These are phyloP conservation scores for Dicycla oo DNA, from an alignment of 2,888 invertebrate species.

Conservation along the genomic window DNA sequence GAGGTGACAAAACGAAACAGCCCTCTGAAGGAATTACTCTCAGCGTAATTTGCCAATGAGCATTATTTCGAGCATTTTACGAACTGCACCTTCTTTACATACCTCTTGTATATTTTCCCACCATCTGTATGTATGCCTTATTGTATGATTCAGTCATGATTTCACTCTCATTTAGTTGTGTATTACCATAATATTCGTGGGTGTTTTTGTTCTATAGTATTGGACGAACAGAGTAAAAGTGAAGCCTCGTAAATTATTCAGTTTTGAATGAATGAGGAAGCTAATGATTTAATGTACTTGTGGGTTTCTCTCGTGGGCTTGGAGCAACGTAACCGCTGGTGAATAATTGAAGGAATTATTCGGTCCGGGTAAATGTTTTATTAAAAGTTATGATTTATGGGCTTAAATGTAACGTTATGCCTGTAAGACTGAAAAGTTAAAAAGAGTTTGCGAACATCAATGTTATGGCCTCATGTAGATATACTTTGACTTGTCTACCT, in stretches of 20 bases:
- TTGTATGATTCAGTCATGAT: conserved; percentile 61
- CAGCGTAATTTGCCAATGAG: not conserved
- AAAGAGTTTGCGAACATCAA: conserved; percentile 25
- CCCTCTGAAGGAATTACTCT: not conserved
- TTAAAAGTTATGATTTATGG: conserved; percentile 23
- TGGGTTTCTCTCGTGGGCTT: conserved; percentile 24
- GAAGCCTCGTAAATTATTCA: conserved; percentile 44
- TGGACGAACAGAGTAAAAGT: conserved; percentile 57
- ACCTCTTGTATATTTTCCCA: conserved; percentile 6
- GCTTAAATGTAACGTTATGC: conserved; percentile 5
- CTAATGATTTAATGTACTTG: conserved; percentile 24
- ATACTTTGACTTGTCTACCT: conserved; percentile 3
- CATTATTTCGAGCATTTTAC: not conserved
- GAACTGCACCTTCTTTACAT: conserved; percentile 29
- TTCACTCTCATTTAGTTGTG: conserved; percentile 62
- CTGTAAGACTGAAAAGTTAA: conserved; percentile 8
- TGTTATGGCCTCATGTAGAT: conserved; percentile 6
- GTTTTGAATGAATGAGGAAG: conserved; percentile 41
- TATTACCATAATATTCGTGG: conserved; percentile 64
- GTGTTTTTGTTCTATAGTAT: conserved; percentile 53
- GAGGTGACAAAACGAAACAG: too few relatives aligned
- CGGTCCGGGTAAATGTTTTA: not conserved
- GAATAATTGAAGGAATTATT: conserved; percentile 23
- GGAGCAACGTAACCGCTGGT: not conserved
- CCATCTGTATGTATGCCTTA: conserved; percentile 51